Percentiles rank a stretch among this genome's conserved stretches.
These are phyloP conservation scores for Bradynema listronoti DNA, from an alignment of 1,140 invertebrate genomes.

Conservation along the genomic window DNA sequence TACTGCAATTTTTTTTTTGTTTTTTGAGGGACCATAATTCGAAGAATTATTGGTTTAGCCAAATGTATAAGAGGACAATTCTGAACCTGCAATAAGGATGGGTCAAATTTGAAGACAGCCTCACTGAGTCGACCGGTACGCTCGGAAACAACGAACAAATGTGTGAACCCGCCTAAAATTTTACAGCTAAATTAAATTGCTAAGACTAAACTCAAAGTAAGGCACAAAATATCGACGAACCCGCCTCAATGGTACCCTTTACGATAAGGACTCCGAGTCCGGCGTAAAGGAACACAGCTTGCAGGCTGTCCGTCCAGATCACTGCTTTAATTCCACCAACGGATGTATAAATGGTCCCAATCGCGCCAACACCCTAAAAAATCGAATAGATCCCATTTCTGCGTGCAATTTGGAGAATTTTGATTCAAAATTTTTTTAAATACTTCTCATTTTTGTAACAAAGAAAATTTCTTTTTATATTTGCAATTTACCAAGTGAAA, in stretches of 20 bases:
- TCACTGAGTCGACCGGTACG: constrained; percentile 35
- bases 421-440: neutral
- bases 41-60: constrained; percentile 4
- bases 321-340: constrained; percentile 50
- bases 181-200: neutral
- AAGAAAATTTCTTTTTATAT: neutral
- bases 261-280: constrained; percentile 35
- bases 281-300: constrained; percentile 35
- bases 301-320: constrained; percentile 47
- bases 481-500: neutral
- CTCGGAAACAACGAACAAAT: constrained; percentile 25
- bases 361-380: constrained; percentile 32
- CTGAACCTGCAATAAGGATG: constrained; percentile 35
- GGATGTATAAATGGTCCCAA: constrained; percentile 39
- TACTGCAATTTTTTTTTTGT: constrained; percentile 28
- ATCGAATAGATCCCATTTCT: too few relatives aligned
- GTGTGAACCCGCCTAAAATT: constrained; percentile 31
- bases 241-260: constrained; percentile 45
- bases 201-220: too few relatives aligned
- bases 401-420: neutral
- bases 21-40: neutral
- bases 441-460: neutral
- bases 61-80: too few relatives aligned
- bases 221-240: constrained; percentile 3
- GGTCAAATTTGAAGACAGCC: constrained; percentile 30